Evolutionary conservation across 2,113 vertebrate species (phyloP).

Genomic region (Gnathonemus echidnorhynchus): DNA sequence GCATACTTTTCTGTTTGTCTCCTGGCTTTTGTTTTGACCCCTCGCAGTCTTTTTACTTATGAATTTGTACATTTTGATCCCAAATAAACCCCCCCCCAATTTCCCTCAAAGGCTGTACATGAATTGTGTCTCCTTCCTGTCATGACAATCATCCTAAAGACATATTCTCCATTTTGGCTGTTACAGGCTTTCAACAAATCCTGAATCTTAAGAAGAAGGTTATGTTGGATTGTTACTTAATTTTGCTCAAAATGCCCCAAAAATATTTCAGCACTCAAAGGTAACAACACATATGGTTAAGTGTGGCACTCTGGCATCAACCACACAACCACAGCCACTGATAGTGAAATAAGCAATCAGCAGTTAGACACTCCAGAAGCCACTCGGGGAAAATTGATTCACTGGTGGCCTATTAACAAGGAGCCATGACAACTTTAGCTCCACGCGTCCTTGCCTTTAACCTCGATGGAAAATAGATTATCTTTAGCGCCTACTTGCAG

Average conservation of each 20-base stretch:
- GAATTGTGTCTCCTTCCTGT: not conserved
- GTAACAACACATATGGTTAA: constrained; percentile 14
- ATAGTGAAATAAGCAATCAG: constrained; percentile 55
- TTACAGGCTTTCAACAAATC: not conserved
- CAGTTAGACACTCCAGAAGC: constrained; percentile 36
- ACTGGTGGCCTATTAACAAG: constrained; percentile 54
- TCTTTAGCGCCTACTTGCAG: constrained; percentile 36
- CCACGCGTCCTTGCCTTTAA: constrained; percentile 57
- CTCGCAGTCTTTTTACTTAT: not conserved
- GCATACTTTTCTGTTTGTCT: not conserved
- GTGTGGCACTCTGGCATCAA: constrained; percentile 38
- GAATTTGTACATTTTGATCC: not conserved
- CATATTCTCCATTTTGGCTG: not conserved
- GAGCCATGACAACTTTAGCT: constrained; percentile 39
- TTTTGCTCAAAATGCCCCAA: not conserved
- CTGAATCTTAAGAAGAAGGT: not conserved
- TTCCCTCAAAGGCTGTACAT: not conserved
- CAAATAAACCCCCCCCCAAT: not conserved
- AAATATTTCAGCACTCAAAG: not conserved
- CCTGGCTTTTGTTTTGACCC: not conserved
- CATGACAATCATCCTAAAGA: not conserved
- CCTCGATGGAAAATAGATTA: constrained; percentile 61
- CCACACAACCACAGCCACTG: constrained; percentile 13
- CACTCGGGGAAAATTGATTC: constrained; percentile 31
- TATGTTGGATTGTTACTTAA: not conserved